Conservation (phyloP, 2,888 invertebrate species). For the Cephonodes hylas region DNA sequence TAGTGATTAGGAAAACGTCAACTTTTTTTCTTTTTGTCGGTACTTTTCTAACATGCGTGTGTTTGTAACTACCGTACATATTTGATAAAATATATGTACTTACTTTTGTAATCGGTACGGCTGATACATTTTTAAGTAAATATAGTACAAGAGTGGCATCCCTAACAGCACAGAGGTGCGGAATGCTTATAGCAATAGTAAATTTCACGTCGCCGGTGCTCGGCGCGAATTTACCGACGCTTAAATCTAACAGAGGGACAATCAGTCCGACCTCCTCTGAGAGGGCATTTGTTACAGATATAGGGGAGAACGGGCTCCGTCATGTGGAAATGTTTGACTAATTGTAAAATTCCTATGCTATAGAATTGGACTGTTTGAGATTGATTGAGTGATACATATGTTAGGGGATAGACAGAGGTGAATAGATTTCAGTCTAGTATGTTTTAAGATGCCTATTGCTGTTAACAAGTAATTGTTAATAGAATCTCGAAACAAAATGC, state of each 20-base stretch:
- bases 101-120: too few species aligned
- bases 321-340: background rate
- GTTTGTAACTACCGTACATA: too few species aligned
- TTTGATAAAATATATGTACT: too few species aligned
- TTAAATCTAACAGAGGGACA: constrained; percentile 37
- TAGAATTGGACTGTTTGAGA: background rate
- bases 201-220: constrained; percentile 26
- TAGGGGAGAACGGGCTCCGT: background rate
- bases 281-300: constrained; percentile 5
- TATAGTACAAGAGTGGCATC: background rate
- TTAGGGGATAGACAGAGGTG: too few species aligned
- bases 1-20: too few species aligned
- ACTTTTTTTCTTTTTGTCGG: too few species aligned
- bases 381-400: background rate
- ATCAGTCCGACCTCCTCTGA: constrained; percentile 20
- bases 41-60: too few species aligned
- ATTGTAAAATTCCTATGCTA: constrained; percentile 10
- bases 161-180: constrained; percentile 21
- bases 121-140: too few species aligned
- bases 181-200: constrained; percentile 29
- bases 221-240: constrained; percentile 31
- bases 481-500: too few species aligned
- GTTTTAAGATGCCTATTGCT: too few species aligned
- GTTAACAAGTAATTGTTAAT: too few species aligned
- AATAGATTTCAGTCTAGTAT: too few species aligned